These are phyloP conservation scores for Acronicta alni DNA, from an alignment of 2,888 invertebrate genomes.

Conservation along the genomic window DNA sequence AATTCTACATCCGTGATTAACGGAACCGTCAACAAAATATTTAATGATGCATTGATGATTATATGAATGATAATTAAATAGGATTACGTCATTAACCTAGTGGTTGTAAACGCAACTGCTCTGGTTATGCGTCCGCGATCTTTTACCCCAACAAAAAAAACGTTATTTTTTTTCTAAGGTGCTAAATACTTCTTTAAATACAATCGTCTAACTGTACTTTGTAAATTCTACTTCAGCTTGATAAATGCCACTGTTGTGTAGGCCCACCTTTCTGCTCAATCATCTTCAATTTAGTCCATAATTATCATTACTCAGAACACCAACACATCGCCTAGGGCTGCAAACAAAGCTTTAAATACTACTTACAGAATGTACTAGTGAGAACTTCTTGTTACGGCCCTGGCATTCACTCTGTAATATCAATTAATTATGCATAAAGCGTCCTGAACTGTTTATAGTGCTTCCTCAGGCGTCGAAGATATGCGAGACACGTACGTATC, in stretches of 20 bases:
- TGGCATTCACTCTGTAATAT: slow-evolving; percentile 46
- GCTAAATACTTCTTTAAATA: neutral
- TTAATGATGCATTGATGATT: no score
- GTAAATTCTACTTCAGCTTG: neutral
- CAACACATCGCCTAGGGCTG: slow-evolving; percentile 29
- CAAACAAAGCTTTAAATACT: slow-evolving; percentile 13
- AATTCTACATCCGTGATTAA: no score
- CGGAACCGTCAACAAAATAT: no score
- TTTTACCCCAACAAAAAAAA: no score
- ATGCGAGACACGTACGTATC: slow-evolving; percentile 25
- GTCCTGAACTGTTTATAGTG: slow-evolving; percentile 35
- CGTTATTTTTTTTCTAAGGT: no score
- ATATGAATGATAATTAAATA: no score
- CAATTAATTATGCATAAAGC: slow-evolving; percentile 57
- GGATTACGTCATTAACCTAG: no score
- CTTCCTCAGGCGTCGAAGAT: slow-evolving; percentile 29
- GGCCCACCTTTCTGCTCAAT: slow-evolving; percentile 31
- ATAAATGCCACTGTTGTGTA: slow-evolving; percentile 19
- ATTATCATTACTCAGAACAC: slow-evolving; percentile 36
- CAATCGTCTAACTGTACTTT: neutral
- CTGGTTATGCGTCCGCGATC: no score
- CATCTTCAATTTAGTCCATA: slow-evolving; percentile 35
- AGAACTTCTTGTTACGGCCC: slow-evolving; percentile 35
- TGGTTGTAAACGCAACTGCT: no score
- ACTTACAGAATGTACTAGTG: slow-evolving; percentile 43